Base-by-base conservation (phyloP, 2,113 vertebrate genomes). In the Urocolius indicus region DNA sequence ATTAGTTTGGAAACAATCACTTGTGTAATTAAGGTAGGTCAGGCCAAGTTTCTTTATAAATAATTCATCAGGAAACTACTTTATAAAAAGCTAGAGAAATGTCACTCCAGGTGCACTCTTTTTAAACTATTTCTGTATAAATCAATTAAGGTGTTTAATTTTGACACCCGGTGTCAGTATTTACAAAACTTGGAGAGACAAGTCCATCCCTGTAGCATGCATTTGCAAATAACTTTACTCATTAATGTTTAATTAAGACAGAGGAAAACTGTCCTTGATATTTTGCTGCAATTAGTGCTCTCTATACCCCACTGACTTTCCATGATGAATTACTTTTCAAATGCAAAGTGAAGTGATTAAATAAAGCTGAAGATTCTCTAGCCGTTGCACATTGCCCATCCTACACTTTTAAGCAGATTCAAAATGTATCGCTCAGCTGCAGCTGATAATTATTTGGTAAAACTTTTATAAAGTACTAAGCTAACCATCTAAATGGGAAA, bases 191-290 rank as follows among this genome's bases (percentile, higher is more conserved):
- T 77, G 93, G 97, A 97, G 59, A 98, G 98, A 97, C 98, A 98
- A 96, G 97, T 98, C 98, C 98, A 98, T 98, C 97, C 94, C 95
- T 95, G 91, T 97, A 98, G 97, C 98, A 97, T 96, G 97, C 97
- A 97, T 98, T 98, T 98, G 97, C 96, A 98, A 98, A 98, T 98
- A 98, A 98, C 98, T 98, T 98, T 97, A 97, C 98, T 98, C 98
- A 98, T 98, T 98, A 98, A 98, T 98, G 97, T 98, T 98, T 98
- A 98, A 98, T 98, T 98, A 98, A 98, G 98, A 98, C 97, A 98
- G 97, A 98, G 97, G 97, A 98, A 98, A 98, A 98, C 97, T 98
- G 98, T 98, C 97, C 97, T 98, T 98, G 98, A 98, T 98, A 98
- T 98, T 98, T 98, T 98, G 96, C 97, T 96, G 97, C 97, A 98